Evolutionary conservation across 2,888 invertebrate species (phyloP).

Genomic region (Epistrophella euchroma): DNA sequence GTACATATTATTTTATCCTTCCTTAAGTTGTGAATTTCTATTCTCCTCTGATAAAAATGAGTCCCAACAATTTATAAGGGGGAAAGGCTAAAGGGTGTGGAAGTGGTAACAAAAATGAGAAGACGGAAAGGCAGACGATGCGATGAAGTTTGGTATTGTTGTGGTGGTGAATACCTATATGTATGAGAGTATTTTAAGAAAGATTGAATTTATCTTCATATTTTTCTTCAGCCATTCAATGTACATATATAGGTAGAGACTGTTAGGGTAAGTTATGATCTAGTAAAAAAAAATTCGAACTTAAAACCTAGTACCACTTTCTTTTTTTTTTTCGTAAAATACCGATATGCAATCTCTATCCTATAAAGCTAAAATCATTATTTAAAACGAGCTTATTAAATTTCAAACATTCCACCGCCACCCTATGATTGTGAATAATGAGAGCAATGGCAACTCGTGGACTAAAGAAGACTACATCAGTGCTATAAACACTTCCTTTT

Average conservation of each 20-base stretch:
- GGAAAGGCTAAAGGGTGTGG: background rate
- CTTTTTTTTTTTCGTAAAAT: no score
- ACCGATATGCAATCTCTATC: no score
- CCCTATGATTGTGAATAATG: no score
- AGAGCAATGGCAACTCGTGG: no score
- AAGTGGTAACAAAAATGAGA: background rate
- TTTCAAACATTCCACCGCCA: no score
- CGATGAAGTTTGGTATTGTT: conserved; percentile 50
- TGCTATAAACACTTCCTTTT: no score
- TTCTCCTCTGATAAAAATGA: conserved; percentile 23
- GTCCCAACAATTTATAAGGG: conserved; percentile 34
- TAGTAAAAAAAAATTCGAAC: background rate
- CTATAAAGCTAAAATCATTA: no score
- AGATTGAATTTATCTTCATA: conserved; percentile 65
- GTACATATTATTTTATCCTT: conserved; percentile 11
- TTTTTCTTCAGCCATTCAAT: background rate
- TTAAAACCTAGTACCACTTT: no score
- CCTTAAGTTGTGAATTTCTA: conserved; percentile 38
- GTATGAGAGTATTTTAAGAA: background rate
- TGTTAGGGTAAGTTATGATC: background rate
- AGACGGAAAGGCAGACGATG: background rate
- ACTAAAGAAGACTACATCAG: no score
- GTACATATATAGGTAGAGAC: background rate
- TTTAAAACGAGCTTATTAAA: no score
- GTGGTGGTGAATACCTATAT: conserved; percentile 13